Percentiles rank a stretch among this genome's conserved stretches.
phyloP scores from a whole-genome alignment of 2,888 invertebrate species.

The Kuschelorhynchus macadamiae region DNA sequence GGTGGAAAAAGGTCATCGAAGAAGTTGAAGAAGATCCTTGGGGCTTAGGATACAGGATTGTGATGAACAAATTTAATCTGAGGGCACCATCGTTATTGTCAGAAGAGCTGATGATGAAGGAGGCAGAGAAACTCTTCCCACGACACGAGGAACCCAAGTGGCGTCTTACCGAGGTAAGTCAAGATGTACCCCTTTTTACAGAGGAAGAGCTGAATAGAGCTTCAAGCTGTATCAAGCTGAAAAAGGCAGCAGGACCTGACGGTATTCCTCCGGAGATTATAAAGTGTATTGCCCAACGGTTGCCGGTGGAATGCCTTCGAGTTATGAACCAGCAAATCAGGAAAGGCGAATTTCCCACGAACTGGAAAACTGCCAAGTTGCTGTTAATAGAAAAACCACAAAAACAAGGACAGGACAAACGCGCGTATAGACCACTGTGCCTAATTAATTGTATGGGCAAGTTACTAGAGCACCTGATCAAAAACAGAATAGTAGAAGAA shows the following conservation, averaged over 20 bases:
- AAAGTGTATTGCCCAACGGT: no score
- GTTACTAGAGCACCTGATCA: background rate
- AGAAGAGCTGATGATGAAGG: background rate
- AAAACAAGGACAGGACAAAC: background rate
- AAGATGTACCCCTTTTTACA: background rate
- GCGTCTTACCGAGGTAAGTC: no score
- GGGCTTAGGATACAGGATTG: no score
- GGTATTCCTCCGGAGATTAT: background rate
- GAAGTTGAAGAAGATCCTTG: no score
- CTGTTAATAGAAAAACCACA: no score
- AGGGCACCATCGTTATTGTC: no score
- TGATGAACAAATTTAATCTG: no score
- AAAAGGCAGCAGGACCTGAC: background rate
- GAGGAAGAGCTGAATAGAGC: no score
- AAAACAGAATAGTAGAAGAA: background rate
- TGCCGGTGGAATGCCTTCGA: no score
- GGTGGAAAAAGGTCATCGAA: no score
- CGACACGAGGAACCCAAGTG: conserved; percentile 17
- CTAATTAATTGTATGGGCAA: no score
- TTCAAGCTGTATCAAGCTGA: background rate
- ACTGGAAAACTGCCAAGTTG: background rate
- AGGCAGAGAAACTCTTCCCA: conserved; percentile 21
- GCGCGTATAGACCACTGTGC: no score
- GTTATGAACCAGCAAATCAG: background rate
- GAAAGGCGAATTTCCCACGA: background rate